Conservation (phyloP, 2,888 invertebrate species). For the Phortica magna region DNA sequence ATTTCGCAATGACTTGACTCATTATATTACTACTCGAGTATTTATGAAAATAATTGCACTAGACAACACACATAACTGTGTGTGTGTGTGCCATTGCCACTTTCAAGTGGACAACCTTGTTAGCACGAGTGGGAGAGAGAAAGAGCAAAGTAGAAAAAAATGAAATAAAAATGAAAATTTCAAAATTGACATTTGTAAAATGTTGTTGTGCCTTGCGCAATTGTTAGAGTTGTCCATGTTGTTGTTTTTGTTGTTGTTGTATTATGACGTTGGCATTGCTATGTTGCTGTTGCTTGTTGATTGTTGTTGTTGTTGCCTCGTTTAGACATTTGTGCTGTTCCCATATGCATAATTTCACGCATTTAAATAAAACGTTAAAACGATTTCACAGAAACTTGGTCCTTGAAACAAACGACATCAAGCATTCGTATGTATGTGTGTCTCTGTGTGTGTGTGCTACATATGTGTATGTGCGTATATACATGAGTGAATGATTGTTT, state of each 20-base stretch:
- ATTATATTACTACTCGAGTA: background rate
- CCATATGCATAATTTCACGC: conserved; percentile 33
- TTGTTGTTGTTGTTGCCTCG: conserved; percentile 3
- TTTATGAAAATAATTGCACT: conserved; percentile 21
- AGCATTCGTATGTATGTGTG: background rate
- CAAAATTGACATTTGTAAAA: conserved; percentile 23
- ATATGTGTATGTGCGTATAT: conserved; percentile 9
- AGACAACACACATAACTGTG: background rate
- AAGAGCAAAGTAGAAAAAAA: background rate
- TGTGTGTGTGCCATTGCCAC: background rate
- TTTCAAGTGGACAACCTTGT: conserved; percentile 20
- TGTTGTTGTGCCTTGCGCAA: conserved; percentile 4
- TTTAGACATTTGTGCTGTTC: conserved; percentile 18
- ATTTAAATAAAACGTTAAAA: conserved; percentile 27
- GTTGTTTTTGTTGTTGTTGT: background rate
- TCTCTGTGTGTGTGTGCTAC: background rate
- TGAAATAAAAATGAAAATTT: conserved; percentile 23
- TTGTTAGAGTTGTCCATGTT: conserved; percentile 1
- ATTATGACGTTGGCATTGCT: background rate
- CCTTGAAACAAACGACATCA: conserved; percentile 27
- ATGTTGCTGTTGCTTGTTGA: conserved; percentile 9
- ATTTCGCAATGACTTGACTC: conserved; percentile 16
- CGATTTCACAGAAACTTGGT: conserved; percentile 30
- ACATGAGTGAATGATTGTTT: conserved; percentile 23
- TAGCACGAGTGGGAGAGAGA: background rate